Evolutionary conservation across 2,888 invertebrate genomes (phyloP).

Genomic region (Drosophila affinis): DNA sequence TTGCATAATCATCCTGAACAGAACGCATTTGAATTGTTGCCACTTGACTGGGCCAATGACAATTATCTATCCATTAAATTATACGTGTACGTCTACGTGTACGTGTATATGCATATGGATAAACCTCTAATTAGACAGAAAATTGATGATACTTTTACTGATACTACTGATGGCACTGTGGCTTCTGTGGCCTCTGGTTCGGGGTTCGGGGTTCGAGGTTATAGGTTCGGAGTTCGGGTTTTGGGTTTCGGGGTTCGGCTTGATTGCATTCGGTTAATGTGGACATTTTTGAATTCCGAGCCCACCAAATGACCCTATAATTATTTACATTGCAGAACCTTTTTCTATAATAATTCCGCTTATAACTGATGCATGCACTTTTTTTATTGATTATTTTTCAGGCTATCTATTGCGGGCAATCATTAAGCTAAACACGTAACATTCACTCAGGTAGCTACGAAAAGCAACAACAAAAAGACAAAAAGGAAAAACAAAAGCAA

Average conservation of each 20-base stretch:
- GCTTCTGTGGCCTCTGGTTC: too few relatives aligned
- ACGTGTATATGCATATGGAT: slow-evolving; percentile 14
- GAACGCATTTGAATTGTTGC: slow-evolving; percentile 42
- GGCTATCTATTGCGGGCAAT: slow-evolving; percentile 65
- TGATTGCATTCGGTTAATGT: slow-evolving; percentile 10
- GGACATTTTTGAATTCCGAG: background rate
- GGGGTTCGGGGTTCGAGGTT: too few relatives aligned
- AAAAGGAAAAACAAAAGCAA: slow-evolving; percentile 22
- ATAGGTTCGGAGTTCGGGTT: too few relatives aligned
- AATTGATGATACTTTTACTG: slow-evolving; percentile 25
- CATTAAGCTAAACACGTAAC: slow-evolving; percentile 74
- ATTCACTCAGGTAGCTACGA: slow-evolving; percentile 59
- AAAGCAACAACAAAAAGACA: slow-evolving; percentile 28
- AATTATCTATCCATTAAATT: slow-evolving; percentile 34
- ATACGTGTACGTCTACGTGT: slow-evolving; percentile 4
- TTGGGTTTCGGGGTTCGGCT: slow-evolving; percentile 1
- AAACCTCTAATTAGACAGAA: slow-evolving; percentile 47
- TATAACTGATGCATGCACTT: slow-evolving; percentile 42
- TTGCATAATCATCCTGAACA: slow-evolving; percentile 21
- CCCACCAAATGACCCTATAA: slow-evolving; percentile 15
- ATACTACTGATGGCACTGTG: too few relatives aligned
- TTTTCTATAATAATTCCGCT: slow-evolving; percentile 5
- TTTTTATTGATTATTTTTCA: slow-evolving; percentile 65
- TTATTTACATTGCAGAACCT: slow-evolving; percentile 1
- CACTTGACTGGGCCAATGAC: slow-evolving; percentile 26